A percentile compares a stretch with the other conserved stretches of the same genome.
These are phyloP conservation scores for Drosophila kohkoa DNA, from an alignment of 1,140 invertebrate species.

Conservation along the genomic window DNA sequence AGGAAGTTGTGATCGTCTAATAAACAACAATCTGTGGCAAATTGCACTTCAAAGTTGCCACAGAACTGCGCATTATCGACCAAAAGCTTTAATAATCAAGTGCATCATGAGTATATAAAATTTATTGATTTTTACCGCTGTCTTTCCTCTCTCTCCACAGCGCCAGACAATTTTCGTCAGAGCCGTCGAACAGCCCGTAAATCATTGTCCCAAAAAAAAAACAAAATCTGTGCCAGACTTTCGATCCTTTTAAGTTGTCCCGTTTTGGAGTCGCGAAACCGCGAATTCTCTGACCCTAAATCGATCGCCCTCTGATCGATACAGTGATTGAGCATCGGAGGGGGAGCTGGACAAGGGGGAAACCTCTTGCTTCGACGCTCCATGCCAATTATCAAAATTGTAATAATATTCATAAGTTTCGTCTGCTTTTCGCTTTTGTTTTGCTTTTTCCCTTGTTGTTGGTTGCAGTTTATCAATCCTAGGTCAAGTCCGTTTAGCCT, in stretches of 20 bases:
- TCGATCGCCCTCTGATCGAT: conserved; percentile 30
- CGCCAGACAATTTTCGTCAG: conserved; percentile 53
- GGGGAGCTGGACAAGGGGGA: background rate
- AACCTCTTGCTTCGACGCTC: conserved; percentile 29
- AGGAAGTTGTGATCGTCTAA: conserved; percentile 60
- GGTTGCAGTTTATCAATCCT: conserved; percentile 56
- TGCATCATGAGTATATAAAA: conserved; percentile 65
- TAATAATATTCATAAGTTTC: conserved; percentile 72
- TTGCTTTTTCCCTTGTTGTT: conserved; percentile 32
- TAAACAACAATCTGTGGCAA: conserved; percentile 71
- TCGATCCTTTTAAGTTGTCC: conserved; percentile 37
- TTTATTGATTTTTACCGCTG: conserved; percentile 71
- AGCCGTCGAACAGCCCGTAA: conserved; percentile 55
- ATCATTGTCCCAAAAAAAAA: conserved; percentile 59
- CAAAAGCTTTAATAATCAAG: conserved; percentile 75
- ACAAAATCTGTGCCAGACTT: conserved; percentile 24
- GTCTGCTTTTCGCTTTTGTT: conserved; percentile 19
- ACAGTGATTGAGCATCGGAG: background rate
- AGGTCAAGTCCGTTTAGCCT: conserved; percentile 56
- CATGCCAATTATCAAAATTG: conserved; percentile 78
- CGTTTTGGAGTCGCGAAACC: conserved; percentile 21
- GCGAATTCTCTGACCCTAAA: conserved; percentile 56
- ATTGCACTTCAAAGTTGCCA: conserved; percentile 58
- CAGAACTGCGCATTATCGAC: conserved; percentile 41
- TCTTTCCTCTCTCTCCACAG: background rate